phyloP scores from a whole-genome alignment of 2,888 invertebrate genomes.

The Monochamus alternatus region DNA sequence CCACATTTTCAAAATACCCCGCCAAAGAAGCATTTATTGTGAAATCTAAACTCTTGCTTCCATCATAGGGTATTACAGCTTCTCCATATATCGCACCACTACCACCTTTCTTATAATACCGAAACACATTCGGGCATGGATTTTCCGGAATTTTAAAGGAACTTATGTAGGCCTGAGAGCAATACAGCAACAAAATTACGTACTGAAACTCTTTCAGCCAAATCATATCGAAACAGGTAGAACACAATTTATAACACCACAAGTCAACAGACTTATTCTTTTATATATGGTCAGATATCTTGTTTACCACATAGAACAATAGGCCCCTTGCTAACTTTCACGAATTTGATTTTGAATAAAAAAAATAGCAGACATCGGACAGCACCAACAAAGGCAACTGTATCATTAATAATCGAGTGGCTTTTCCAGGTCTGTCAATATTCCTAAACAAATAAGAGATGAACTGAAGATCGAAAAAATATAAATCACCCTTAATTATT shows the following conservation, averaged over 20 bases:
- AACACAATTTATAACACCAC: too few relatives aligned
- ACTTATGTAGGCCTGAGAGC: not conserved
- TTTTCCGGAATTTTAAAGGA: constrained; percentile 54
- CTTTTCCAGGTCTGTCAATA: constrained; percentile 11
- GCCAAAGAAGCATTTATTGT: constrained; percentile 54
- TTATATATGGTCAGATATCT: not conserved
- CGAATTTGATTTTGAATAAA: not conserved
- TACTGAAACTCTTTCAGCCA: too few relatives aligned
- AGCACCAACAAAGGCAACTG: not conserved
- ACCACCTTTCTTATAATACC: constrained; percentile 49
- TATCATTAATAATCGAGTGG: constrained; percentile 24
- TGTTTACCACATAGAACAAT: too few relatives aligned
- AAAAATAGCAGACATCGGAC: not conserved
- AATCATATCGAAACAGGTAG: too few relatives aligned
- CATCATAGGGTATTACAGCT: constrained; percentile 53
- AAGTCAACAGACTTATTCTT: too few relatives aligned
- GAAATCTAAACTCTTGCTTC: constrained; percentile 45
- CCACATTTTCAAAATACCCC: constrained; percentile 49
- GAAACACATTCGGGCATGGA: constrained; percentile 61
- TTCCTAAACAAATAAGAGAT: constrained; percentile 10
- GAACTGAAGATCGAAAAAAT: too few relatives aligned
- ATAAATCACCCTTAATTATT: too few relatives aligned
- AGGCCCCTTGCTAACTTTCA: too few relatives aligned
- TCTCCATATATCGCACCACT: constrained; percentile 52
- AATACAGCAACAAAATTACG: not conserved